A percentile compares a stretch with the other conserved stretches of the same genome.
phyloP scores from a whole-genome alignment of 1,140 invertebrate genomes.

The Trypoxylus dichotomus region DNA sequence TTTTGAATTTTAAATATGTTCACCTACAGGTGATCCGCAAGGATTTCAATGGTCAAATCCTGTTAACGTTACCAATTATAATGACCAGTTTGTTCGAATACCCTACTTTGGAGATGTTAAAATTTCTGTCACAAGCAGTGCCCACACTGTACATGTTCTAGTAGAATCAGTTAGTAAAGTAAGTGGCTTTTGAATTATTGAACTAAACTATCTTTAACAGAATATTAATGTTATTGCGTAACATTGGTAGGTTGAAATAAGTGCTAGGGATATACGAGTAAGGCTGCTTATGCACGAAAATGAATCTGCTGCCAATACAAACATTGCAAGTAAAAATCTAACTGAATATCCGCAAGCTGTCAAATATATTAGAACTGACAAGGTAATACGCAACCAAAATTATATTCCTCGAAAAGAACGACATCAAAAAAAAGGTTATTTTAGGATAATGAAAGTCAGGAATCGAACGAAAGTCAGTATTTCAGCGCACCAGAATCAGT shows the following conservation, averaged over 20 bases:
- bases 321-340: neutral
- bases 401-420: neutral
- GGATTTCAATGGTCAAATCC: conserved; percentile 55
- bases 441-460: conserved; percentile 17
- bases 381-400: neutral
- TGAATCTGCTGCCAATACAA: conserved; percentile 29
- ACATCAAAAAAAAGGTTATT: neutral
- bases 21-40: conserved; percentile 31
- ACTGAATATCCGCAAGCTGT: conserved; percentile 18
- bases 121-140: conserved; percentile 62
- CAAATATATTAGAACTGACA: neutral
- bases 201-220: neutral
- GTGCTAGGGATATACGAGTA: conserved; percentile 69
- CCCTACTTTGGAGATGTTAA: conserved; percentile 71
- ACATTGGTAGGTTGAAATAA: conserved; percentile 63
- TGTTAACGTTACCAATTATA: conserved; percentile 54
- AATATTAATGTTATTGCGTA: conserved; percentile 12
- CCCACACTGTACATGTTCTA: conserved; percentile 60
- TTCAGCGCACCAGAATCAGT: conserved; percentile 21
- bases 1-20: conserved; percentile 28
- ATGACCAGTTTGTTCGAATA: conserved; percentile 69
- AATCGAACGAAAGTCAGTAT: conserved; percentile 17
- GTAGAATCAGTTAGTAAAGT: conserved; percentile 66
- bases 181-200: conserved; percentile 32
- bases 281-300: conserved; percentile 54